Evolutionary conservation across 1,140 invertebrate genomes (phyloP), one percentile per base, ranked within the genome.

Genomic region (Neodiprion lecontei): DNA sequence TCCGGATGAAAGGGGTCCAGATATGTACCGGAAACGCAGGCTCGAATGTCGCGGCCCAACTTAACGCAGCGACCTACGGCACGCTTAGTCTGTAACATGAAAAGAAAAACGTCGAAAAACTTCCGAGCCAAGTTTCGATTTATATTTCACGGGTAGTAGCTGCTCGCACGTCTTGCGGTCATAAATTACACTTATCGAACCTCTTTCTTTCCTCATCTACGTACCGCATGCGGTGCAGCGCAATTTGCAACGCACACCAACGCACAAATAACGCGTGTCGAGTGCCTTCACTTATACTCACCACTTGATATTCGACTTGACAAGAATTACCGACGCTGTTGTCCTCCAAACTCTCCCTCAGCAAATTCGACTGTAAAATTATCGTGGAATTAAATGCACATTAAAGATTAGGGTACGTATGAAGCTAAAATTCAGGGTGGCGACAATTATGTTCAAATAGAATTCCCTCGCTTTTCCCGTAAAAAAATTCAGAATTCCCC

Each of bases 1-100:
- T 87, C 83, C 12, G 86, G 86, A 79, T 88, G 85, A 70, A 84
- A 83, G 11, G 85, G 83, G 70, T 87, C 83, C 21, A 88, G 74
- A 78, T 87, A 87, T 48, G 83, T 85, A 66, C 85, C 85, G 12
- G 87, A 81, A n/a, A 86, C 83, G 72, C 87, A 88, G 3, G 83
- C 85, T 69, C 78, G 76, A 9, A 81, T 77, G 48, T 76, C 81
- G 67, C 80, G 77, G 14, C 86, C 85, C 9, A 88, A 71, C 74
- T 83, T 85, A 67, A 85, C 77, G 73, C 87, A 88, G 23, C 79
- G 82, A 28, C 87, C 87, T 23, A 81, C 73, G 17, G 83, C 80
- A 69, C 83, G 74, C 77, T 87, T 87, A 76, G 84, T 83, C n/a
- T 76, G 48, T 11, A 76, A 67, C 49, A 69, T 50, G 48, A 40